phyloP scores from a whole-genome alignment of 2,113 vertebrate genomes.

The Barbus barbus region DNA sequence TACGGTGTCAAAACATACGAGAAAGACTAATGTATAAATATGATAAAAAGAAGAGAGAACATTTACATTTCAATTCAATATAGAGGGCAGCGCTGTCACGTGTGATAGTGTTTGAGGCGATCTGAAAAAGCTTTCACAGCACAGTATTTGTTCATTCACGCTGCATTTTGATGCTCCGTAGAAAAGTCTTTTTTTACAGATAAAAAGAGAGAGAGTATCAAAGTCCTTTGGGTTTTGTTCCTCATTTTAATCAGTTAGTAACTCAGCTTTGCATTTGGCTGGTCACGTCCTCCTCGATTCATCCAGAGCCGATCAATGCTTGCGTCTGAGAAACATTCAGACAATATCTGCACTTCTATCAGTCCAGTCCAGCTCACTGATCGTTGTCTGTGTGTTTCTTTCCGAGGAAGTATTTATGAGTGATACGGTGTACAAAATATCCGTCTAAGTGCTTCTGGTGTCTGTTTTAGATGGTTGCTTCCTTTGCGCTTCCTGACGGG shows the following conservation, averaged over 20 bases:
- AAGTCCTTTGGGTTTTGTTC: conserved; percentile 16
- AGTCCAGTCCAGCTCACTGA: no score
- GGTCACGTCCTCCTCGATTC: not conserved
- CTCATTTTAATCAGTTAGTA: no score
- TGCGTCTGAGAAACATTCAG: no score
- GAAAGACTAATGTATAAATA: conserved; percentile 15
- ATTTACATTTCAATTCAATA: conserved; percentile 14
- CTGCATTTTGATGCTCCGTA: conserved; percentile 12
- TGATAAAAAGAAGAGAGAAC: not conserved
- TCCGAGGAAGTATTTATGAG: not conserved
- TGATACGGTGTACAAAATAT: conserved; percentile 16
- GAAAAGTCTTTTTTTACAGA: conserved; percentile 34
- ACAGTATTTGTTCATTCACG: conserved; percentile 11
- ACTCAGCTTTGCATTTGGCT: no score
- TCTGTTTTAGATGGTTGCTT: not conserved
- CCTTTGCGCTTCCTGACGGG: not conserved
- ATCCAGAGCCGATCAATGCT: not conserved
- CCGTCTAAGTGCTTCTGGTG: conserved; percentile 14
- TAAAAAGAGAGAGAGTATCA: conserved; percentile 21
- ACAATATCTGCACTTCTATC: not conserved
- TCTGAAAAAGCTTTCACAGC: conserved; percentile 3
- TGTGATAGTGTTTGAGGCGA: conserved; percentile 11
- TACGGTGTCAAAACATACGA: not conserved
- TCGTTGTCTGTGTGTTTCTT: not conserved
- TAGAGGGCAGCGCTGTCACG: not conserved